Percentiles rank a stretch among this genome's conserved stretches.
Evolutionary conservation across 1,140 invertebrate species (phyloP).

Genomic region (Heliothis subflexa): DNA sequence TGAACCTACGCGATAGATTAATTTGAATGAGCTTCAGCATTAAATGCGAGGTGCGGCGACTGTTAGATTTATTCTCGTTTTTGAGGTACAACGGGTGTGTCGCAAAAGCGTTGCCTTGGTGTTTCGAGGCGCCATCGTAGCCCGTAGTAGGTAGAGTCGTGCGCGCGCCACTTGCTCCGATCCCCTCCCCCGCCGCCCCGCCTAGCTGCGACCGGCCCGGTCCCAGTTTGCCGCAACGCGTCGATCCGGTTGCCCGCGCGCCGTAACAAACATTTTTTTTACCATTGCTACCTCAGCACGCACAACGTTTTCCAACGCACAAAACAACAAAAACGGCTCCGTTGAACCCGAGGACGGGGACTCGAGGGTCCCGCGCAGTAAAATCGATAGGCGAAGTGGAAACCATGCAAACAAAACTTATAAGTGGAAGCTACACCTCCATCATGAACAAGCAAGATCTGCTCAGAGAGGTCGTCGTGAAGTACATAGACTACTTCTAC

Average conservation of each 20-base stretch:
- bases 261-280: slow-evolving; percentile 58
- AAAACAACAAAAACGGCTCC: slow-evolving; percentile 73
- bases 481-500: slow-evolving; percentile 89
- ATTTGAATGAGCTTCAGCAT: slow-evolving; percentile 64
- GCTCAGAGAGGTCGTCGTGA: slow-evolving; percentile 88
- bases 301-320: slow-evolving; percentile 66
- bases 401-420: slow-evolving; percentile 85
- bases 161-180: slow-evolving; percentile 80
- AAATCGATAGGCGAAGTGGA: slow-evolving; percentile 68
- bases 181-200: slow-evolving; percentile 69
- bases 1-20: slow-evolving; percentile 74
- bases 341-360: slow-evolving; percentile 68
- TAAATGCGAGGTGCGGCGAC: slow-evolving; percentile 63
- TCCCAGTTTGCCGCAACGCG: slow-evolving; percentile 83
- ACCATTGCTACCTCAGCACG: slow-evolving; percentile 65
- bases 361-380: slow-evolving; percentile 68
- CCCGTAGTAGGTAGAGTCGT: slow-evolving; percentile 80
- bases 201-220: slow-evolving; percentile 66
- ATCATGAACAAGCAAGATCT: slow-evolving; percentile 89
- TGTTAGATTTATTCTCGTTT: slow-evolving; percentile 72
- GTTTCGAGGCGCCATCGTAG: slow-evolving; percentile 80
- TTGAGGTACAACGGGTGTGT: slow-evolving; percentile 73
- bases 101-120: slow-evolving; percentile 82
- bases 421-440: slow-evolving; percentile 87
- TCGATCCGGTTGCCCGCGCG: slow-evolving; percentile 78